These are phyloP conservation scores for Synanthedon vespiformis DNA, from an alignment of 2,888 invertebrate species.

Conservation along the genomic window DNA sequence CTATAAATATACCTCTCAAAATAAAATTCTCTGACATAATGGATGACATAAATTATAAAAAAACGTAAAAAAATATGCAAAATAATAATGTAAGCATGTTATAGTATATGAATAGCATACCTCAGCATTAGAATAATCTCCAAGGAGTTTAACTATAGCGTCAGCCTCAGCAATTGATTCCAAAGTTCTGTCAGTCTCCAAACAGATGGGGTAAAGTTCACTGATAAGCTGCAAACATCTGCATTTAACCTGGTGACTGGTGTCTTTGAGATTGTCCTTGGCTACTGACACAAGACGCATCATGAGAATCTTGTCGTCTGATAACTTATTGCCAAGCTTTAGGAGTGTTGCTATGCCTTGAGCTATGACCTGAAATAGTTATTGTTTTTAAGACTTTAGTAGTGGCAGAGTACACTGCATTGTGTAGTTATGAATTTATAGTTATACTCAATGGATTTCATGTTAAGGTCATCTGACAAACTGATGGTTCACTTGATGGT, in stretches of 20 bases:
- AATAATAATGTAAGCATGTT: neutral
- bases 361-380: conserved; percentile 68
- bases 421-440: too few relatives aligned
- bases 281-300: conserved; percentile 74
- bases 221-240: conserved; percentile 85
- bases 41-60: too few relatives aligned
- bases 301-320: conserved; percentile 70
- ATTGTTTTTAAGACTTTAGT: neutral
- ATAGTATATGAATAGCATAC: conserved; percentile 18
- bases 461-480: too few relatives aligned
- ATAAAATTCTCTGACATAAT: too few relatives aligned
- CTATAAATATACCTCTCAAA: too few relatives aligned
- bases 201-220: conserved; percentile 73
- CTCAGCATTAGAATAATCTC: conserved; percentile 85
- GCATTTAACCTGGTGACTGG: conserved; percentile 84
- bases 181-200: conserved; percentile 48
- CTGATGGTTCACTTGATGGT: neutral
- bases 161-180: conserved; percentile 71
- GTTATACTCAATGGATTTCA: too few relatives aligned
- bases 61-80: too few relatives aligned
- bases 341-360: conserved; percentile 81
- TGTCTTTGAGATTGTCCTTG: conserved; percentile 78
- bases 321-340: conserved; percentile 75
- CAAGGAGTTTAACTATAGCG: conserved; percentile 78
- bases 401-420: too few relatives aligned